Evolutionary conservation across 2,797 vertebrate species (phyloP), one percentile per base, ranked within the genome.

Genomic region (Neomorphus geoffroyi): DNA sequence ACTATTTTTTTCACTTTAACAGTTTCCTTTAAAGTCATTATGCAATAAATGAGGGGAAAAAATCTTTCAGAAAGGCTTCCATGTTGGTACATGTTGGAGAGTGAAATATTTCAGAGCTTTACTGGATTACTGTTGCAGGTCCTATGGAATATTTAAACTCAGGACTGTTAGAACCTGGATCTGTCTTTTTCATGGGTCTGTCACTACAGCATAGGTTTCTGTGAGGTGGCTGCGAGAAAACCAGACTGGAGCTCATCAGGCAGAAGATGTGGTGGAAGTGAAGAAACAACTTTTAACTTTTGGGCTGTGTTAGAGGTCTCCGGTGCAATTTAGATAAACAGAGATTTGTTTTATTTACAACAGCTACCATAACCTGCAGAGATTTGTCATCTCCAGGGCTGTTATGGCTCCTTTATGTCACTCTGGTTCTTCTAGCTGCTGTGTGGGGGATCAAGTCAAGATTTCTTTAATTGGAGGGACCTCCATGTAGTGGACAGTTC

Each of bases 101-200:
- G 27, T 23, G 26, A 41, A 41, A 28, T 18, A 28, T 91, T 82
- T 67, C 51, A 33, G 57, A 78, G 39, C 33, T 74, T 82, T 85
- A 26, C 17, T 72, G 33, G 41, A n/a, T 91, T 69, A 24, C 50
- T 81, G 6, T 6, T 30, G 33, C 12, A 51, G 35, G 4, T 84
- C 45, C 57, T 77, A 26, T 1, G 18, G 22, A 43, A 73, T 43
- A 32, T 86, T 80, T 41, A 54, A 33, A 50, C 10, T 82, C 64
- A 67, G 19, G 23, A 74, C 13, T 37, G 6, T 16, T 51, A n/a
- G 48, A 18, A 86, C 16, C 8, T 62, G 56, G 56, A 58, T 77
- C 39, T 2, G 0, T 50, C n/a, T 39, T 2, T 56, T 6, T 3
- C 27, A 58, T 10, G 65, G 18, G 30, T 5, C 18, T 62, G 11